Base-by-base conservation (phyloP, 2,888 invertebrate species). In the Drosophila diplacantha region DNA sequence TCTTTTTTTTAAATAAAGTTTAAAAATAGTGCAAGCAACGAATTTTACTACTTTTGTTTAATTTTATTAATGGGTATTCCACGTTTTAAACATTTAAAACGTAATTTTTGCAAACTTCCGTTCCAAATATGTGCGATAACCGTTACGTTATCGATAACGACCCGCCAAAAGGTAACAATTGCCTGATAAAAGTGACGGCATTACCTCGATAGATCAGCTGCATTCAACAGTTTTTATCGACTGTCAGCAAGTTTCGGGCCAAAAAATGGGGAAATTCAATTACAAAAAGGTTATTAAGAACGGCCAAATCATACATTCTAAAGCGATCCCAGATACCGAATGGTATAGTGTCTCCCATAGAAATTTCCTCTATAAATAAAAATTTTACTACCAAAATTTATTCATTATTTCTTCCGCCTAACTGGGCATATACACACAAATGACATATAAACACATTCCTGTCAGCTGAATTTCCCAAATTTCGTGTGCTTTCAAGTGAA, bases 181-280 rank as follows among this genome's bases (percentile, higher is more conserved):
- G 14, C 14, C 44, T 46, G 31, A 20, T 47, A 47, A n/a, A n/a
- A 32, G 47, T 9, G 32, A 11, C 3, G 20, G 7, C 47, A 32
- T 11, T 11, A 1, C 4, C 6, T 11, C 32, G 47, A 47, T 47
- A n/a, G 18, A 4, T 2, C 14, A n/a, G 4, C n/a, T 32, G 47
- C 47, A 47, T 47, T 47, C 47, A 47, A 47, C 47, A 47, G 47
- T 47, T 47, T 32, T 47, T 18, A 44, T 44, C 44, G 44, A 8
- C 29, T 14, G 29, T 3, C 11, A 43, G 3, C 3, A 6, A 16
- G 11, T 4, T n/a, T n/a, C 3, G 8, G 14, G 5, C n/a, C n/a
- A n/a, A n/a, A n/a, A 47, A 18, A 9, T 9, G 8, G 29, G 18
- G 6, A 44, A 44, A 29, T 29, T 8, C 18, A 29, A 9, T 8